Conservation (phyloP, 2,113 vertebrate species). For the Lophura nycthemera region DNA sequence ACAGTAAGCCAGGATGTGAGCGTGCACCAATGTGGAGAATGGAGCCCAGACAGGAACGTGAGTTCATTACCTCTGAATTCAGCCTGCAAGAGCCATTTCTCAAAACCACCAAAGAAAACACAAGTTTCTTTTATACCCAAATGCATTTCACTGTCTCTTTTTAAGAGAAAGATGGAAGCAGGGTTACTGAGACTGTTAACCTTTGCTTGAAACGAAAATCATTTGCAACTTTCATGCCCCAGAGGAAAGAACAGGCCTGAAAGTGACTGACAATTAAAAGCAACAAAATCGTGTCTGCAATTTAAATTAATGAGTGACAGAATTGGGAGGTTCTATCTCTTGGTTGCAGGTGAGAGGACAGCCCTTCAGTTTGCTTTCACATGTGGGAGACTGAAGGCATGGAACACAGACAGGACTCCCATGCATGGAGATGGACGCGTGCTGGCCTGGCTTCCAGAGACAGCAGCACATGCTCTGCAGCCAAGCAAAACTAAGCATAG, state of each 20-base stretch:
- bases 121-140: neutral
- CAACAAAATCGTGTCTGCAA: constrained; percentile 27
- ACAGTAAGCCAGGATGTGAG: neutral
- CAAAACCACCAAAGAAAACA: neutral
- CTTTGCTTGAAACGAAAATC: constrained; percentile 31
- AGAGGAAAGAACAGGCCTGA: constrained; percentile 57
- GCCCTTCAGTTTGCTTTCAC: neutral
- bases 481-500: neutral
- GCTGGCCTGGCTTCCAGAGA: neutral
- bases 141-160: neutral
- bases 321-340: neutral
- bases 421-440: neutral
- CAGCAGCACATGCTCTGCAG: neutral
- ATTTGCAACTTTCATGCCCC: constrained; percentile 41
- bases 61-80: constrained; percentile 30
- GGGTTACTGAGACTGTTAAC: constrained; percentile 37
- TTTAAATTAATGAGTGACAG: constrained; percentile 42
- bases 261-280: constrained; percentile 66
- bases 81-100: constrained; percentile 25
- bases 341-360: neutral
- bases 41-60: neutral
- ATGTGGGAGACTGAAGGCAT: neutral
- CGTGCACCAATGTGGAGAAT: neutral
- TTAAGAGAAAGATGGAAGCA: constrained; percentile 6
- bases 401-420: neutral